Evolutionary conservation across 2,888 invertebrate species (phyloP).

Genomic region (Nomada hirtipes): DNA sequence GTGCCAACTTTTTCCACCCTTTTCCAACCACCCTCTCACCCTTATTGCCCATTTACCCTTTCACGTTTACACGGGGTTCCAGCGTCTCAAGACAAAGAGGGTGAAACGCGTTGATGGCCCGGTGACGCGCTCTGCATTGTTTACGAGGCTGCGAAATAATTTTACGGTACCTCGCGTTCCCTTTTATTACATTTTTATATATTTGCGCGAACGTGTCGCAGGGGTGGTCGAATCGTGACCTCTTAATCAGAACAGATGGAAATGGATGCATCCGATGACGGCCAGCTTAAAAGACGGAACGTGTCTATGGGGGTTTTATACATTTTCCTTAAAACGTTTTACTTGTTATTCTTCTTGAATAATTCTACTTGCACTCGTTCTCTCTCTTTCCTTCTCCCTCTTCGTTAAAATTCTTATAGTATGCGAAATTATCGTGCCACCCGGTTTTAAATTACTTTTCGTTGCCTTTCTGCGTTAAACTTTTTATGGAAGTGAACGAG

Average conservation of each 20-base stretch:
- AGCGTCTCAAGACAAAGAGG: conserved; percentile 25
- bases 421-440: too few species aligned
- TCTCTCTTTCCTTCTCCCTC: not conserved
- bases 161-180: conserved; percentile 12
- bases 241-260: not conserved
- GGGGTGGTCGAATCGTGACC: not conserved
- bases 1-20: conserved; percentile 13
- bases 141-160: conserved; percentile 58
- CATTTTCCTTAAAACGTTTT: not conserved
- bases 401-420: too few species aligned
- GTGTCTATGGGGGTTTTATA: not conserved
- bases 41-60: conserved; percentile 54
- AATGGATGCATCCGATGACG: conserved; percentile 18
- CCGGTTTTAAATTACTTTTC: too few species aligned
- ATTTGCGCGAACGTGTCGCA: conserved; percentile 29
- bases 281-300: conserved; percentile 4
- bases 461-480: too few species aligned
- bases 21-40: conserved; percentile 6
- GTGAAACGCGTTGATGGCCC: conserved; percentile 57
- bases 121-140: conserved; percentile 52
- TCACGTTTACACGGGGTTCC: conserved; percentile 28
- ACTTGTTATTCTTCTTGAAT: not conserved
- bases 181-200: conserved; percentile 56
- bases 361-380: not conserved
- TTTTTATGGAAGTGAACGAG: too few species aligned